Conservation (phyloP, 2,797 vertebrate genomes). For the Manis javanica region DNA sequence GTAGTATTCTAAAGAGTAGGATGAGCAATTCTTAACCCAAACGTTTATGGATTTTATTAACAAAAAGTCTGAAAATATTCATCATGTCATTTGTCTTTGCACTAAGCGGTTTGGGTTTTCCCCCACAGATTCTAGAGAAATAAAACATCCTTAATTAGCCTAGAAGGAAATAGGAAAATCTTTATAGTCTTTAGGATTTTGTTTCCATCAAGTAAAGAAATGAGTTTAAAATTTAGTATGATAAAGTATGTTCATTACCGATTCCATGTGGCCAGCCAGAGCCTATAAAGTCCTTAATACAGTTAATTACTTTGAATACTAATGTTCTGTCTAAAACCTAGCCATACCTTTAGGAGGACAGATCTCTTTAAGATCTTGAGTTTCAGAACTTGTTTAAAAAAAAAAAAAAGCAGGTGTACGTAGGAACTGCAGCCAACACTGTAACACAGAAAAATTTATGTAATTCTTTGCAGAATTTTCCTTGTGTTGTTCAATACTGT, state of each 20-base stretch:
- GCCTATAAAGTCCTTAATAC: neutral
- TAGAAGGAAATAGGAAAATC: neutral
- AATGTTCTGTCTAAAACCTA: neutral
- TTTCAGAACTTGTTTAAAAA: constrained; percentile 3
- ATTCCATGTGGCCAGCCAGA: neutral
- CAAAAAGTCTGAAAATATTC: neutral
- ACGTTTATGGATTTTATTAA: constrained; percentile 17
- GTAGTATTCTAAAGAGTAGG: neutral
- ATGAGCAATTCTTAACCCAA: neutral
- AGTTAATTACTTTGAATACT: constrained; percentile 16
- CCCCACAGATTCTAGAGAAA: neutral
- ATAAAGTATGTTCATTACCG: neutral
- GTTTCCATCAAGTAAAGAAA: constrained; percentile 27
- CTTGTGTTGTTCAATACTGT: neutral
- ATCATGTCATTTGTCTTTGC: constrained; percentile 29
- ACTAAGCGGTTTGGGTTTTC: neutral
- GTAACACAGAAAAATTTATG: neutral
- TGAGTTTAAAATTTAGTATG: neutral
- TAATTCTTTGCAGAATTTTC: neutral
- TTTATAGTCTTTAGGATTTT: neutral
- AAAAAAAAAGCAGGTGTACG: neutral
- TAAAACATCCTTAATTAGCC: neutral
- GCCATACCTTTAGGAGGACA: neutral
- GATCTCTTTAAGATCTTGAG: neutral
- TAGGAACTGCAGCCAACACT: neutral